phyloP scores from a whole-genome alignment of 2,797 vertebrate genomes.

The Clamator glandarius region DNA sequence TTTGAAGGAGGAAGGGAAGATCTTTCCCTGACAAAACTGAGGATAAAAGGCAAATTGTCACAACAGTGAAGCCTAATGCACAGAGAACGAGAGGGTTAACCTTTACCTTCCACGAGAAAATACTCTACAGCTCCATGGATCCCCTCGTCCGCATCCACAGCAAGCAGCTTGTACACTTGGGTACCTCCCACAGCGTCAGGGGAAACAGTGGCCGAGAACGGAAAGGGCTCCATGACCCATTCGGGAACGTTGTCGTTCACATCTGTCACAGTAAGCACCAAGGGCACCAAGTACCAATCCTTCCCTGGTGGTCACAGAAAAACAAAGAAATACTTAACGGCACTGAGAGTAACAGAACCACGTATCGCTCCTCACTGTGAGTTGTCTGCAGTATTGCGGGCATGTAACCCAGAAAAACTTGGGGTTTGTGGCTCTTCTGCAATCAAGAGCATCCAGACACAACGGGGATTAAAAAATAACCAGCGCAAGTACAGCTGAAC shows the following conservation, averaged over 20 bases:
- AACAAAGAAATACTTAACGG: background rate
- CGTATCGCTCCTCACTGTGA: background rate
- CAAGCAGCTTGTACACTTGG: constrained; percentile 85
- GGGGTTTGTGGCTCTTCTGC: background rate
- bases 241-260: constrained; percentile 88
- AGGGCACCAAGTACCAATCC: constrained; percentile 84
- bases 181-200: constrained; percentile 75
- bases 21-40: background rate
- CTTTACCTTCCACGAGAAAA: constrained; percentile 88
- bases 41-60: background rate
- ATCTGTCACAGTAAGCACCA: constrained; percentile 84
- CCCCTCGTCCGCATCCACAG: constrained; percentile 86
- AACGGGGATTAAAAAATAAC: background rate
- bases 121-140: constrained; percentile 87
- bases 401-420: background rate
- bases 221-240: constrained; percentile 87
- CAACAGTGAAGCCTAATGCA: background rate
- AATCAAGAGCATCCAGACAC: background rate
- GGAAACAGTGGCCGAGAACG: constrained; percentile 85
- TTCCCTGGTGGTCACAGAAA: constrained; percentile 72
- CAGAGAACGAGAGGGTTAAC: background rate
- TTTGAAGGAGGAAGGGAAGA: background rate
- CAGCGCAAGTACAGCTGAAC: background rate
- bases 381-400: background rate
- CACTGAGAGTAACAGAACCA: background rate